Conservation (phyloP, 2,113 vertebrate species). For the Caretta caretta region DNA sequence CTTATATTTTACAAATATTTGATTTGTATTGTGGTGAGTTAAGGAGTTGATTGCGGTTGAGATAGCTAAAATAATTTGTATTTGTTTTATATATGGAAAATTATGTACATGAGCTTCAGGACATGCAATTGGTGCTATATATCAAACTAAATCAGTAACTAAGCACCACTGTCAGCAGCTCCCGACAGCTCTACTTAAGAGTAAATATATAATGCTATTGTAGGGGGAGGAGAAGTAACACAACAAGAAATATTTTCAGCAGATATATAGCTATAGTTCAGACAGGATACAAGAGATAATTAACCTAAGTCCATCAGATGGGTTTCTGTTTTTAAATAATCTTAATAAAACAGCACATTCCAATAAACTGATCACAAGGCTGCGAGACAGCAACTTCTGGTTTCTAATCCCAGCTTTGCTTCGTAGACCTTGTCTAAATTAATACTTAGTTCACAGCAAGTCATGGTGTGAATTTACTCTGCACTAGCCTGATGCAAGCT, state of each 20-base stretch:
- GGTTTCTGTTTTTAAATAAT: conserved; percentile 15
- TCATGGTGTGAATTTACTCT: not conserved
- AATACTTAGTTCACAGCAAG: not conserved
- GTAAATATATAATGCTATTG: not conserved
- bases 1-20: not conserved
- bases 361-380: conserved; percentile 49
- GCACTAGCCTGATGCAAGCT: not conserved
- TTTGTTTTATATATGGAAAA: conserved; percentile 31
- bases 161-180: not conserved
- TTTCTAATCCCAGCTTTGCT: conserved; percentile 41
- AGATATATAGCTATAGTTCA: not conserved
- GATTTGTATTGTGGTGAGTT: conserved; percentile 29
- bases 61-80: conserved; percentile 40
- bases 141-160: conserved; percentile 27
- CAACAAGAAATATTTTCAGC: conserved; percentile 3
- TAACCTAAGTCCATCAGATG: conserved; percentile 2
- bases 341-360: conserved; percentile 47
- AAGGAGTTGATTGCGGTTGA: conserved; percentile 51
- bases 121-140: not conserved
- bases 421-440: not conserved
- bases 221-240: not conserved
- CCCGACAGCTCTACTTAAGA: not conserved
- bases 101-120: not conserved
- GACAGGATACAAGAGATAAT: not conserved
- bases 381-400: conserved; percentile 27